Conservation (phyloP, 2,113 vertebrate genomes). For the Crotalus viridis region DNA sequence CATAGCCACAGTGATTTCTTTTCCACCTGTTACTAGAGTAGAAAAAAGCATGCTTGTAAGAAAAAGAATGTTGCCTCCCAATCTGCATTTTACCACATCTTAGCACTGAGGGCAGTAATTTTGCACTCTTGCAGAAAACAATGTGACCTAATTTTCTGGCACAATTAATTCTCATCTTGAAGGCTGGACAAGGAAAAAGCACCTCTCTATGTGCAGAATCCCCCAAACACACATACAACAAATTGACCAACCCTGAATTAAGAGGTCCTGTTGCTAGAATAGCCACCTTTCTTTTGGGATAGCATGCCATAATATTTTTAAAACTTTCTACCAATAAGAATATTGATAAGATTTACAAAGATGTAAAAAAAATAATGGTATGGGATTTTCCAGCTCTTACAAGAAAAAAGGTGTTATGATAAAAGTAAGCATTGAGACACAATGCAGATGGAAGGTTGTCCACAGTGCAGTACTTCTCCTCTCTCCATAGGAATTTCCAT, state of each 20-base stretch:
- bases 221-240: neutral
- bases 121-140: neutral
- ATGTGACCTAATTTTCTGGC: neutral
- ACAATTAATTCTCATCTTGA: neutral
- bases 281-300: neutral
- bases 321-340: neutral
- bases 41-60: neutral
- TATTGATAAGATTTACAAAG: neutral
- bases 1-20: neutral
- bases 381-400: neutral
- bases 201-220: neutral
- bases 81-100: neutral
- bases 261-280: neutral
- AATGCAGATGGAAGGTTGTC: neutral
- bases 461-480: neutral
- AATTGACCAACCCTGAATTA: neutral
- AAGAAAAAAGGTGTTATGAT: neutral
- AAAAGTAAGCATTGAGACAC: neutral
- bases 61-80: neutral
- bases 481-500: neutral
- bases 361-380: neutral
- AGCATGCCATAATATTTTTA: neutral
- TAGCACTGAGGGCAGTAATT: neutral
- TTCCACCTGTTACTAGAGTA: neutral
- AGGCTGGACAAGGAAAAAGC: neutral